These are phyloP conservation scores for Mayetiola destructor DNA, from an alignment of 2,888 invertebrate genomes.

Conservation along the genomic window DNA sequence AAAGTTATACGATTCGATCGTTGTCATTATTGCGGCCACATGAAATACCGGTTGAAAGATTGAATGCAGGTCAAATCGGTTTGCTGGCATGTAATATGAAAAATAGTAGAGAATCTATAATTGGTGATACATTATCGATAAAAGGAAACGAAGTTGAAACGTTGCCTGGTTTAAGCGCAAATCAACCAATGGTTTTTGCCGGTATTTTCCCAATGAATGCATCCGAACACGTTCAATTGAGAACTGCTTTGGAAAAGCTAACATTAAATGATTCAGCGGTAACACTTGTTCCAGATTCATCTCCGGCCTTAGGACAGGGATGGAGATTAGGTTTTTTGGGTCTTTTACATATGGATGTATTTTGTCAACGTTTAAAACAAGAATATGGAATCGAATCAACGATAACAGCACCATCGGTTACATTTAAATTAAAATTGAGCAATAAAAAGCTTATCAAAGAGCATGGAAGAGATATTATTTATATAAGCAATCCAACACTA, in stretches of 20 bases:
- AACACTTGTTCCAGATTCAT: conserved; percentile 61
- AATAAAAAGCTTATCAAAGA: conserved; percentile 58
- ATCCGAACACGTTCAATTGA: conserved; percentile 58
- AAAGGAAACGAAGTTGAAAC: conserved; percentile 42
- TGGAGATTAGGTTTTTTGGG: conserved; percentile 82
- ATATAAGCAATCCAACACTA: conserved; percentile 59
- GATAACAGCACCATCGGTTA: conserved; percentile 73
- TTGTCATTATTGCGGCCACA: conserved; percentile 68
- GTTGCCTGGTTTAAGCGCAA: conserved; percentile 47
- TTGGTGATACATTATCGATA: conserved; percentile 61
- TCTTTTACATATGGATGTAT: conserved; percentile 75
- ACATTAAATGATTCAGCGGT: conserved; percentile 92
- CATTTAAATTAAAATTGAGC: conserved; percentile 58
- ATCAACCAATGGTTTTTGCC: conserved; percentile 73
- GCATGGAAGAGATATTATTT: conserved; percentile 43
- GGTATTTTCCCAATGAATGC: conserved; percentile 81
- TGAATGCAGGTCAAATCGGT: conserved; percentile 87
- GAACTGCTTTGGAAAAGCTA: conserved; percentile 76
- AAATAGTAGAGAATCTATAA: conserved; percentile 51
- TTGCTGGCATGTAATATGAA: conserved; percentile 71
- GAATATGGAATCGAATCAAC: conserved; percentile 71
- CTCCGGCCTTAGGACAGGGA: conserved; percentile 76
- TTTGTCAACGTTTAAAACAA: conserved; percentile 69
- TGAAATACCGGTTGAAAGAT: conserved; percentile 46
- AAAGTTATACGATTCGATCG: conserved; percentile 62